phyloP scores from a whole-genome alignment of 2,888 invertebrate genomes.

The Nebria salina region DNA sequence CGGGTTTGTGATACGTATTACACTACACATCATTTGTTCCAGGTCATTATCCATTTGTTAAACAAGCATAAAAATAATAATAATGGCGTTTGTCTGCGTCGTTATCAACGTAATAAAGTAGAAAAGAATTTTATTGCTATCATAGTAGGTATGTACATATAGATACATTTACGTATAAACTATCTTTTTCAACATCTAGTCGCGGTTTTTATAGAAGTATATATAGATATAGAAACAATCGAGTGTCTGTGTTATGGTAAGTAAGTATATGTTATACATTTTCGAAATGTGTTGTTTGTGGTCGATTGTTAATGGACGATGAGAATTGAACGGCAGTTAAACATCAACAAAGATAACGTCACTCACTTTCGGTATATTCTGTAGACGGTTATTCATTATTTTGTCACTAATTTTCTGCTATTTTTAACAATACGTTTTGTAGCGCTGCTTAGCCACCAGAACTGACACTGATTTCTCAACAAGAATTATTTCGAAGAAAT shows the following conservation, averaged over 20 bases:
- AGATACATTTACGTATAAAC: not conserved
- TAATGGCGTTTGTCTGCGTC: constrained; percentile 43
- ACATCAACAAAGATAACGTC: not conserved
- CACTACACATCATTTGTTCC: constrained; percentile 34
- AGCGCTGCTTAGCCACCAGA: not conserved
- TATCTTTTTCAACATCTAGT: not conserved
- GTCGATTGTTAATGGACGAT: too few relatives aligned
- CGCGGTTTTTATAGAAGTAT: not conserved
- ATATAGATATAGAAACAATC: too few relatives aligned
- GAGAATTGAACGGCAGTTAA: not conserved
- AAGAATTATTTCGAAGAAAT: not conserved
- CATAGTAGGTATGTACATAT: not conserved
- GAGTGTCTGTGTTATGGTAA: too few relatives aligned
- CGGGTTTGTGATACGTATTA: not conserved
- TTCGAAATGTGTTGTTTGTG: not conserved
- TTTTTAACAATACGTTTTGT: not conserved
- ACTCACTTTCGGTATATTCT: not conserved
- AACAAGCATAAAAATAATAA: constrained; percentile 46
- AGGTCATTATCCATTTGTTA: constrained; percentile 45
- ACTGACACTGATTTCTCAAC: not conserved
- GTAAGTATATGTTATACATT: not conserved
- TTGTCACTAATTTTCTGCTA: not conserved
- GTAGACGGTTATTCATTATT: not conserved
- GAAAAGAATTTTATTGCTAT: constrained; percentile 39
- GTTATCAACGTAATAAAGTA: constrained; percentile 43